These are phyloP conservation scores for Amphilophus citrinellus DNA, from an alignment of 2,113 vertebrate species.

Conservation along the genomic window DNA sequence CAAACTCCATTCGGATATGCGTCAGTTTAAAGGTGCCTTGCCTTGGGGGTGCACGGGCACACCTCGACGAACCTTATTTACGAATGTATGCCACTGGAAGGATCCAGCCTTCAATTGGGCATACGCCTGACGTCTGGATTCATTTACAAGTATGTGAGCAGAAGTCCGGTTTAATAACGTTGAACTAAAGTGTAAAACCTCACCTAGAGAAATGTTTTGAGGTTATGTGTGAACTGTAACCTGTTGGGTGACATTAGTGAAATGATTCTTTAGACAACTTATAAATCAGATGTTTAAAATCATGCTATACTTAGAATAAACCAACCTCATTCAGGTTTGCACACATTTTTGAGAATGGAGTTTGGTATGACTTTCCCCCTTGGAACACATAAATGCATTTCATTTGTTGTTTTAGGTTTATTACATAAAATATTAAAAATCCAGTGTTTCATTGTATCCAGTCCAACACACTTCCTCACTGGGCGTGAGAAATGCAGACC, in stretches of 20 bases:
- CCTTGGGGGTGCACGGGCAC: rapidly evolving
- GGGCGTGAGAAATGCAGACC: background rate
- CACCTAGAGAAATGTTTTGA: rapidly evolving
- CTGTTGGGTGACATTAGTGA: background rate
- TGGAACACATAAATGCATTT: background rate
- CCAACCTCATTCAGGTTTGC: background rate
- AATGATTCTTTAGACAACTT: background rate
- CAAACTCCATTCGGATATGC: background rate
- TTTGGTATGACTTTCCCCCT: background rate
- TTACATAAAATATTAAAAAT: rapidly evolving
- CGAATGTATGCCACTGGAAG: rapidly evolving
- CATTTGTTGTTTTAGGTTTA: background rate
- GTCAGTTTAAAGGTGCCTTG: background rate
- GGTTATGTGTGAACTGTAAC: background rate
- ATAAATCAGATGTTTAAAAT: background rate
- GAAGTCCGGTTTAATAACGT: background rate
- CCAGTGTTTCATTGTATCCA: background rate
- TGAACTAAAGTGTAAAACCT: background rate
- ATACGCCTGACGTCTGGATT: background rate
- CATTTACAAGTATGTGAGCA: background rate
- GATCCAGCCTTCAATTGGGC: background rate
- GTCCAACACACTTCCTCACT: background rate
- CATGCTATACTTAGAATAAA: background rate
- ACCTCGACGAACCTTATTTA: rapidly evolving
- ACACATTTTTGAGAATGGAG: background rate